Evolutionary conservation across 2,797 vertebrate genomes (phyloP), one percentile per base, ranked within the genome.

Genomic region (Trachops cirrhosus): DNA sequence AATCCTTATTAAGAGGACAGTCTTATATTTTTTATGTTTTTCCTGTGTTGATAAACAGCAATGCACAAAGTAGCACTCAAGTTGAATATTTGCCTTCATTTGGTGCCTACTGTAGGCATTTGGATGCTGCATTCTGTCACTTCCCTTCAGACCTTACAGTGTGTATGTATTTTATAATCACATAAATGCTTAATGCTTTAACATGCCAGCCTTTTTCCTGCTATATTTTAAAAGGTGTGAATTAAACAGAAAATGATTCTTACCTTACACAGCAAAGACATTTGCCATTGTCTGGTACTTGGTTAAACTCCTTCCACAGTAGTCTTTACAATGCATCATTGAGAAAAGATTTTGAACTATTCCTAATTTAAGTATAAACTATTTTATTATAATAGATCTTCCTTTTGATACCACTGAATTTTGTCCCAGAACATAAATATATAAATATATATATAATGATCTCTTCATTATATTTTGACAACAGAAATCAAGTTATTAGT

Each of bases 101-200:
- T 82, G 90, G 96, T 96, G 83, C 29, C 91, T 93, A 24, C 32
- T 21, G 15, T 96, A 94, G 96, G 64, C 80, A 93, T 89, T 96
- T 82, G 14, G 74, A 79, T 78, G 57, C 46, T 96, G 10, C 21
- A 12, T 79, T 86, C 34, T 73, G 26, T 41, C 48, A 39, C 64
- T 94, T 91, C 75, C 24, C 79, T 86, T 95, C 75, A 67, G 26
- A 93, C 67, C 54, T 97, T 94, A 96, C 75, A 95, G 70, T 86
- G 21, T 94, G 52, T 87, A 85, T 89, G 83, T 88, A 32, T 92
- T 97, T 97, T 96, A 95, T 89, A 96, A 96, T 37, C 29, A 96
- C 77, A 94, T 96, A 97, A 97, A 93, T 96, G 96, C 94, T 97
- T 96, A 85, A 95, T 89, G 39, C 48, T 96, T 97, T 54, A 97